These are phyloP conservation scores for Hymenopus coronatus DNA, from an alignment of 2,888 invertebrate species.

Conservation along the genomic window DNA sequence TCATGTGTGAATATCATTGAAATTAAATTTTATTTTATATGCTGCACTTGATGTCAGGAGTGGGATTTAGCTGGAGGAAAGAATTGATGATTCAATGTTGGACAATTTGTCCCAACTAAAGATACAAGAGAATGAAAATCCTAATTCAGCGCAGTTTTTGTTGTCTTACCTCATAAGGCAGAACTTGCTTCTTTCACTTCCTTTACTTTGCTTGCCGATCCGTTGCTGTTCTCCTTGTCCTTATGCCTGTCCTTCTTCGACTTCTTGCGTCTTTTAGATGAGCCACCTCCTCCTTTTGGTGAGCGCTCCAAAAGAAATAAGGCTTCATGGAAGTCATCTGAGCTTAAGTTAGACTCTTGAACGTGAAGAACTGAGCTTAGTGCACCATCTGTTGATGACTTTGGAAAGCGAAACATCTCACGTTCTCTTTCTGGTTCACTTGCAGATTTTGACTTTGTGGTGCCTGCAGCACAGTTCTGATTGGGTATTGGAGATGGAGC, in stretches of 20 bases:
- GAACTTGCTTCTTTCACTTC: constrained; percentile 47
- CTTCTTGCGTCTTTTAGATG: constrained; percentile 50
- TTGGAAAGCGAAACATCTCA: constrained; percentile 55
- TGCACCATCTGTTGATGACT: constrained; percentile 57
- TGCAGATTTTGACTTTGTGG: constrained; percentile 51
- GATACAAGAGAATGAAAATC: too few relatives aligned
- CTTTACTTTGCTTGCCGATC: constrained; percentile 36
- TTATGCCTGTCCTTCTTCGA: constrained; percentile 49
- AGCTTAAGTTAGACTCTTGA: constrained; percentile 55
- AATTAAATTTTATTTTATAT: too few relatives aligned
- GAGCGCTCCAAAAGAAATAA: constrained; percentile 54
- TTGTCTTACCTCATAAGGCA: constrained; percentile 44
- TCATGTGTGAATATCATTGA: too few relatives aligned
- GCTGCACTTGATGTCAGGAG: too few relatives aligned
- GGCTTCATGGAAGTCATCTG: constrained; percentile 58
- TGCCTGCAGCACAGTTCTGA: constrained; percentile 25
- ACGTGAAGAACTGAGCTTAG: constrained; percentile 57
- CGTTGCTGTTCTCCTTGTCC: constrained; percentile 39
- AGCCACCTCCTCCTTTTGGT: constrained; percentile 49
- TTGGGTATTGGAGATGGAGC: constrained; percentile 31
- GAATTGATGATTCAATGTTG: too few relatives aligned
- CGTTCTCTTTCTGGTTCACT: constrained; percentile 53
- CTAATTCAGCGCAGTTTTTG: too few relatives aligned
- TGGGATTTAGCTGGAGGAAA: too few relatives aligned
- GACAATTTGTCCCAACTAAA: too few relatives aligned